Percentiles rank a stretch among this genome's conserved stretches.
Evolutionary conservation across 2,113 vertebrate genomes (phyloP).

Genomic region (Pterophyllum scalare): DNA sequence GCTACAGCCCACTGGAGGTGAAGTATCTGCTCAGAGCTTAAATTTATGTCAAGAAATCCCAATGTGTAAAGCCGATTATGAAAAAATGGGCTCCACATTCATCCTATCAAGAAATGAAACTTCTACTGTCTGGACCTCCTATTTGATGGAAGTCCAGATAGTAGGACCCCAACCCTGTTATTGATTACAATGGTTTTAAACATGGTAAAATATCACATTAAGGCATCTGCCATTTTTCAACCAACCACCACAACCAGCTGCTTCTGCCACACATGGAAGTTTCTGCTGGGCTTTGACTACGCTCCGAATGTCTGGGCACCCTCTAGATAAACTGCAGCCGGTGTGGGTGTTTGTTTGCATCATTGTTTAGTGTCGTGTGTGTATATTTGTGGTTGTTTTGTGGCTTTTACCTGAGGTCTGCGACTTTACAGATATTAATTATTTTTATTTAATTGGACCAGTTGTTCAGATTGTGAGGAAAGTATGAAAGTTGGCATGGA

Average conservation of each 20-base stretch:
- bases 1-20: constrained; percentile 88
- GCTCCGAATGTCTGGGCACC: neutral
- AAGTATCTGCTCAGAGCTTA: neutral
- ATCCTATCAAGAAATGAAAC: rapidly evolving
- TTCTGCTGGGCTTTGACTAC: too few species aligned
- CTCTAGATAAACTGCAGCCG: neutral
- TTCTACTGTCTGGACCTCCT: neutral
- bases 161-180: neutral
- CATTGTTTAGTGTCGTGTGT: neutral
- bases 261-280: neutral
- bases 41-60: too few species aligned
- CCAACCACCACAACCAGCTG: neutral
- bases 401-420: neutral
- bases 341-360: neutral
- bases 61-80: neutral
- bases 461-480: too few species aligned
- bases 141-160: too few species aligned
- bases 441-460: too few species aligned
- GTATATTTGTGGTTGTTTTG: neutral
- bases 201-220: neutral
- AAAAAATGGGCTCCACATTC: neutral
- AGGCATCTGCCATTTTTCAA: neutral
- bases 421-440: neutral
- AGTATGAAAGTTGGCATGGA: too few species aligned
- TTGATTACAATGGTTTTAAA: too few species aligned